Evolutionary conservation across 2,113 vertebrate genomes (phyloP).

Genomic region (Rhegmatorhina hoffmannsi): DNA sequence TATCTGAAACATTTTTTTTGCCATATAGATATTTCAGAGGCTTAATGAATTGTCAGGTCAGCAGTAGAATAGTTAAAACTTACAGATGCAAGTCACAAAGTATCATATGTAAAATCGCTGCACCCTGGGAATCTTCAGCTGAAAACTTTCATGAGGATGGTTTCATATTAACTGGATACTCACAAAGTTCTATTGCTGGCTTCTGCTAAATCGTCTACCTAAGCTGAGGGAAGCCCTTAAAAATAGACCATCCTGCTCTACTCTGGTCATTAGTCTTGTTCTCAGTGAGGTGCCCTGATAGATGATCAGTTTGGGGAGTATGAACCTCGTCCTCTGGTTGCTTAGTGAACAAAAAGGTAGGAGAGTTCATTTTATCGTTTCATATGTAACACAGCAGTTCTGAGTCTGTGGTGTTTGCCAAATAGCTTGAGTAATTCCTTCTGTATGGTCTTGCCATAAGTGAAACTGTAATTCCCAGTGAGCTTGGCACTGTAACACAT

Average conservation of each 20-base stretch:
- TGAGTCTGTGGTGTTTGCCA: neutral
- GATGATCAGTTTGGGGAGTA: neutral
- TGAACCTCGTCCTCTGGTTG: neutral
- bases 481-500: neutral
- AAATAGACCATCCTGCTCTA: neutral
- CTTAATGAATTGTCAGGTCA: neutral
- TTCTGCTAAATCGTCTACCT: neutral
- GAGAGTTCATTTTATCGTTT: neutral
- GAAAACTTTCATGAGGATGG: neutral
- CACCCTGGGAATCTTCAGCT: neutral
- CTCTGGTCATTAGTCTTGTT: neutral
- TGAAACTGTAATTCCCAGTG: fast-evolving
- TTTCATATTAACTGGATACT: neutral
- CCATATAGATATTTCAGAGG: neutral
- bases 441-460: neutral
- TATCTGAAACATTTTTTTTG: neutral
- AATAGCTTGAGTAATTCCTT: neutral
- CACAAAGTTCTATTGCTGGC: neutral
- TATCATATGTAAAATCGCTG: neutral
- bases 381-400: fast-evolving
- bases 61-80: neutral
- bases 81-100: neutral
- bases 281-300: neutral
- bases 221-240: neutral
- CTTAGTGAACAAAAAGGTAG: neutral